Percentiles rank a stretch among this genome's conserved stretches.
Conservation (phyloP, 2,888 invertebrate species). For the Euspilapteryx auroguttella region DNA sequence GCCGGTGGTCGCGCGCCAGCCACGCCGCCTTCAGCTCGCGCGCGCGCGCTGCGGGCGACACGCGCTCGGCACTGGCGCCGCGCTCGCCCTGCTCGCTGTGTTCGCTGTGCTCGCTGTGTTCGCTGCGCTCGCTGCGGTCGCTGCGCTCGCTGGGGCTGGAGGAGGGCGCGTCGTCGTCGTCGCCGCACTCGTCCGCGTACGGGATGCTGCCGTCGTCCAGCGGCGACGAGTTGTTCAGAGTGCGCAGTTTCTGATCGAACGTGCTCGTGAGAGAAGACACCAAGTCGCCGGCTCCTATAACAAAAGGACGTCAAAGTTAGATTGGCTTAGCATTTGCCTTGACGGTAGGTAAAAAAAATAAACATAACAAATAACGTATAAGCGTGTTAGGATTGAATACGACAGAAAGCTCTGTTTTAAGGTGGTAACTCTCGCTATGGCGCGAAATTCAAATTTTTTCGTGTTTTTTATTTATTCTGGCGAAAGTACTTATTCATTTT, state of each 20-base stretch:
- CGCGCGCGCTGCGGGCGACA: conserved; percentile 21
- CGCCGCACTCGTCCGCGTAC: conserved; percentile 70
- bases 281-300: conserved; percentile 81
- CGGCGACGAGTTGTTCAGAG: conserved; percentile 69
- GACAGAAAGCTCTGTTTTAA: no score
- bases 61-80: conserved; percentile 13
- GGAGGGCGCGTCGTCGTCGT: conserved; percentile 34
- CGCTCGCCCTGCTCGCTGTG: conserved; percentile 13
- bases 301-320: conserved; percentile 14
- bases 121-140: conserved; percentile 27
- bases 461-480: no score
- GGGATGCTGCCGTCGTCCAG: conserved; percentile 71
- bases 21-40: conserved; percentile 45
- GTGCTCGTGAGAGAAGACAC: conserved; percentile 81
- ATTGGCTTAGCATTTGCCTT: no score
- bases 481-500: no score
- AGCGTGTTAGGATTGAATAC: no score
- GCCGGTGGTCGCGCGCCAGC: conserved; percentile 40
- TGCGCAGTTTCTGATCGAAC: conserved; percentile 81
- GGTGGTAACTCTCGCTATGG: no score
- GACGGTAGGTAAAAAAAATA: no score
- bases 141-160: conserved; percentile 29
- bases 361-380: no score
- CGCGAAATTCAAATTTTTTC: no score
- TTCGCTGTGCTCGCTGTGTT: conserved; percentile 11